Evolutionary conservation across 2,888 invertebrate species (phyloP).

Genomic region (Xanthia icteritia): DNA sequence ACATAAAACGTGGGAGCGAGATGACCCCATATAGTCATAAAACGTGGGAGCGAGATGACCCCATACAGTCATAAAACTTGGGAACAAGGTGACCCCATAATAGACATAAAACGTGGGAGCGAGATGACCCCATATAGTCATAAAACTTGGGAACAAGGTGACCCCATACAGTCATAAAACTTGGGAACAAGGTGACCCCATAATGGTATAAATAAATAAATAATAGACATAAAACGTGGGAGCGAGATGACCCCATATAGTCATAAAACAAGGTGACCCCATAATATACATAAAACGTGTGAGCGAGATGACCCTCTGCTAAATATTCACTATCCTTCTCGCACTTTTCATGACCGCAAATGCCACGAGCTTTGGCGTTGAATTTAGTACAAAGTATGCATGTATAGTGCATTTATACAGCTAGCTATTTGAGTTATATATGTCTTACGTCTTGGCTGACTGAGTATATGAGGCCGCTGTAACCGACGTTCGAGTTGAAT

Average conservation of each 20-base stretch:
- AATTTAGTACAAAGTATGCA: constrained; percentile 58
- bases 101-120: too few relatives aligned
- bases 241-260: too few relatives aligned
- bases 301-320: neutral
- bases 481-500: constrained; percentile 99
- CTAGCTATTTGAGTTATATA: constrained; percentile 3
- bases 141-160: neutral
- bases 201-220: too few relatives aligned
- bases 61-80: too few relatives aligned
- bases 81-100: too few relatives aligned
- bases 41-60: too few relatives aligned
- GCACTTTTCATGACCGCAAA: constrained; percentile 6
- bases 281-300: too few relatives aligned
- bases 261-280: too few relatives aligned
- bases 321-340: constrained; percentile 1
- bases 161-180: too few relatives aligned
- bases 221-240: too few relatives aligned
- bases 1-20: constrained; percentile 2
- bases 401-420: constrained; percentile 52
- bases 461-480: constrained; percentile 98
- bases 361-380: neutral
- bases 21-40: neutral
- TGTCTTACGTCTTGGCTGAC: constrained; percentile 97
- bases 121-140: too few relatives aligned
- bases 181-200: too few relatives aligned